Percentiles rank a stretch among this genome's conserved stretches.
Conservation (phyloP, 2,888 invertebrate genomes). For the Gandaritis pyraliata region DNA sequence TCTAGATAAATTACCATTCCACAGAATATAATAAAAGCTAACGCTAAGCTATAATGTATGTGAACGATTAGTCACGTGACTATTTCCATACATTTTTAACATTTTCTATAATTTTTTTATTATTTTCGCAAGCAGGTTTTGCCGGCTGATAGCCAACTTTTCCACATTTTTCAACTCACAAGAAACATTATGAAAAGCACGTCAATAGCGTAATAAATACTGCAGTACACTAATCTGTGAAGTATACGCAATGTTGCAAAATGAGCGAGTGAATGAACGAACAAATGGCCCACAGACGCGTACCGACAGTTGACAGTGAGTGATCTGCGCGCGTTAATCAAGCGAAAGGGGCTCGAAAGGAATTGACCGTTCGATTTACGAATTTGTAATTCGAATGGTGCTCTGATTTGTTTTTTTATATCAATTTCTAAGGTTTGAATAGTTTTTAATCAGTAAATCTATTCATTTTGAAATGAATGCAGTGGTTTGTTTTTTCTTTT, state of each 20-base stretch:
- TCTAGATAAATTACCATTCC: too few species aligned
- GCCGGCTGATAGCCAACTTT: not conserved
- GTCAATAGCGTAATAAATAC: conserved; percentile 8
- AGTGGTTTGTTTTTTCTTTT: too few species aligned
- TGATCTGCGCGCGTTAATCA: conserved; percentile 61
- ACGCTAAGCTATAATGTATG: too few species aligned
- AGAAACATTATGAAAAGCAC: conserved; percentile 8
- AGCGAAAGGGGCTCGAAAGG: conserved; percentile 51
- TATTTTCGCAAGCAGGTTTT: too few species aligned
- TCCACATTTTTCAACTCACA: not conserved
- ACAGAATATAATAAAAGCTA: too few species aligned
- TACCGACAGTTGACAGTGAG: conserved; percentile 66
- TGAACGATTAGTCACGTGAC: too few species aligned
- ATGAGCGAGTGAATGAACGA: conserved; percentile 60
- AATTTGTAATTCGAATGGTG: conserved; percentile 42
- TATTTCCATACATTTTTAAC: too few species aligned
- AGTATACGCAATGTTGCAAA: conserved; percentile 53
- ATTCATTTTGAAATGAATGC: too few species aligned
- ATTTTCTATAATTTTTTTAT: too few species aligned
- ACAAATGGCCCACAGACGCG: conserved; percentile 64
- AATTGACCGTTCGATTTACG: conserved; percentile 46
- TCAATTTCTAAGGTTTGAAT: not conserved
- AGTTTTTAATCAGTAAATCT: not conserved
- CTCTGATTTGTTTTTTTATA: conserved; percentile 33
- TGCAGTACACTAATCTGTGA: conserved; percentile 13